These are phyloP conservation scores for Diadumene lineata DNA, from an alignment of 92 coral and sea anemone genomes.

Conservation along the genomic window DNA sequence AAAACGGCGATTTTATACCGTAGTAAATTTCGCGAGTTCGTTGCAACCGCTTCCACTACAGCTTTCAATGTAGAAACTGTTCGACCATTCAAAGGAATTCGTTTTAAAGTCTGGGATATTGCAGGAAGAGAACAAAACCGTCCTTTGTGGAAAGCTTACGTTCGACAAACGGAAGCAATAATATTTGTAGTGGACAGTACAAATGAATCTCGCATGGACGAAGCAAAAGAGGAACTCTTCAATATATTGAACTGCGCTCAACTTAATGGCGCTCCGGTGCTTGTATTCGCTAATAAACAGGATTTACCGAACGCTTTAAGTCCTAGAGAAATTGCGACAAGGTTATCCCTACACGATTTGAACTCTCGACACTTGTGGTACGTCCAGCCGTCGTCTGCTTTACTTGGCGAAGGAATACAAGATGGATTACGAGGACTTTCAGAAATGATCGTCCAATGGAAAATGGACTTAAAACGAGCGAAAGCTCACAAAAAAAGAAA, in stretches of 20 bases:
- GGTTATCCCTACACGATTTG: slow-evolving; percentile 72
- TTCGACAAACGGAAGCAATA: slow-evolving; percentile 82
- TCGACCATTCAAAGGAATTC: slow-evolving; percentile 79
- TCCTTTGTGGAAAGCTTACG: slow-evolving; percentile 97
- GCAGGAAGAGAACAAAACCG: slow-evolving; percentile 96
- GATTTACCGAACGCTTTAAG: slow-evolving; percentile 82
- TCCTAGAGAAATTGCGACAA: slow-evolving; percentile 71
- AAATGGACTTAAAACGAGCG: slow-evolving; percentile 65
- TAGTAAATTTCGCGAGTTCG: slow-evolving; percentile 77
- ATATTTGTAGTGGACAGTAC: slow-evolving; percentile 96
- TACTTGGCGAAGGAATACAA: slow-evolving; percentile 82
- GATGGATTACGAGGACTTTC: slow-evolving; percentile 86
- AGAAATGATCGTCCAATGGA: slow-evolving; percentile 93
- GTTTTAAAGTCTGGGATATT: slow-evolving; percentile 94
- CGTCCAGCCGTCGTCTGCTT: slow-evolving; percentile 92
- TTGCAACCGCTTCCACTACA: slow-evolving; percentile 74
- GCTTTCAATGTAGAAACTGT: slow-evolving; percentile 95
- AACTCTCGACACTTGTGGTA: slow-evolving; percentile 86
- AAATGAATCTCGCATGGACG: slow-evolving; percentile 82
- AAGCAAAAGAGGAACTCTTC: slow-evolving; percentile 92
- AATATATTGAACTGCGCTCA: slow-evolving; percentile 95
- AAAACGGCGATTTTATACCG: slow-evolving; percentile 95
- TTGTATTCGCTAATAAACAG: slow-evolving; percentile 92
- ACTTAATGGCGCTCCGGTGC: slow-evolving; percentile 88
- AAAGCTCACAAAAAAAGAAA: slow-evolving; percentile 56